Percentiles rank a stretch among this genome's conserved stretches.
phyloP scores from a whole-genome alignment of 92 coral and sea anemone species.

The Porites evermanni region DNA sequence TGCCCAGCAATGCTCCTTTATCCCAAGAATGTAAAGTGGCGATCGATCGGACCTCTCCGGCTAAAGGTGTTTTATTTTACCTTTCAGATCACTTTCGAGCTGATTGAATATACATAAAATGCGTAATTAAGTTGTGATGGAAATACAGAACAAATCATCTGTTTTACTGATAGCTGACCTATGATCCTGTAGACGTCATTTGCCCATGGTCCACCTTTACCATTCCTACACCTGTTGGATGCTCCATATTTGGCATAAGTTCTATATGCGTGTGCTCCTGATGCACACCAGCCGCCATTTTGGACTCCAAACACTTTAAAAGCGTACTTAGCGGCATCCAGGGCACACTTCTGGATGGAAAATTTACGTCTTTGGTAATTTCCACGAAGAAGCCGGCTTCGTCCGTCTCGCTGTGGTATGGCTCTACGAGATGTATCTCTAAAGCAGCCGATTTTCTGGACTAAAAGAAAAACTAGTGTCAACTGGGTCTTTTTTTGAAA shows the following conservation, averaged over 20 bases:
- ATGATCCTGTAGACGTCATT: conserved; percentile 63
- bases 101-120: too few species aligned
- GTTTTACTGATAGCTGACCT: background rate
- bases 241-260: conserved; percentile 64
- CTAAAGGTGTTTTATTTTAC: too few species aligned
- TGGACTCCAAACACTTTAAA: conserved; percentile 55
- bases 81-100: too few species aligned
- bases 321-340: conserved; percentile 33
- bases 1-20: too few species aligned
- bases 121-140: background rate
- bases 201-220: conserved; percentile 68
- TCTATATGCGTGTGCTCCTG: conserved; percentile 61
- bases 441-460: conserved; percentile 39
- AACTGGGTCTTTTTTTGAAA: too few species aligned
- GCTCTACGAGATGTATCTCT: conserved; percentile 35
- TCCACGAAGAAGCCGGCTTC: conserved; percentile 24
- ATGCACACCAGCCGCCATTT: conserved; percentile 62
- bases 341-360: conserved; percentile 46
- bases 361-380: conserved; percentile 24
- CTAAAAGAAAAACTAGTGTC: background rate
- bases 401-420: conserved; percentile 28
- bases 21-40: too few species aligned
- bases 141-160: background rate
- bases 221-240: conserved; percentile 59
- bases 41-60: too few species aligned